Base-by-base conservation (phyloP, 2,113 vertebrate genomes). In the Mus spicilegus region DNA sequence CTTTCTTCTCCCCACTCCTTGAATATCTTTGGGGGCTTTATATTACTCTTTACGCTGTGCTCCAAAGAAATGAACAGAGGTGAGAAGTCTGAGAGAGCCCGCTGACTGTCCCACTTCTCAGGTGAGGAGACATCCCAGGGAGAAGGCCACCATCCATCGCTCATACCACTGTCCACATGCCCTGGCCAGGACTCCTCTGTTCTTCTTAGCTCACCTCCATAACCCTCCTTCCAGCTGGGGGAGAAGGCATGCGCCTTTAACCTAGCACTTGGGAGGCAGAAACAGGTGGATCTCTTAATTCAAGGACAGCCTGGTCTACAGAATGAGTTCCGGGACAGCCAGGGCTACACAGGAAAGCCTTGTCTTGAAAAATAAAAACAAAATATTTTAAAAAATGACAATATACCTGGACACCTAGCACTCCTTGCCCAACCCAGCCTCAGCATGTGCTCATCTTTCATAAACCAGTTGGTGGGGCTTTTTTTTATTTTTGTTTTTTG, bases 121-220 rank as follows among this genome's bases (percentile, higher is more conserved):
- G 36, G 82, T n/a, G 49, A 80, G 30, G n/a, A 70, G 33, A 70
- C 16, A 39, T 28, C 78, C 69, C 65, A 69, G 28, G 94, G 39
- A 72, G 39, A 26, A 67, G 1, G 3, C 58, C 61, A 4, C 49
- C 49, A 49, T 54, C 13, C 4, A 54, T 8, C n/a, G 2, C 42
- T 51, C 16, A 24, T 0, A 19, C 49, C 75, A 75, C 75, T n/a
- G 2, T 26, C 9, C 24, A 22, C 2, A 1, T 0, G 7, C 3
- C 5, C 22, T 8, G 0, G 49, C 42, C 73, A 46, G 36, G 49
- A 42, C 22, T 2, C 42, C 3, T 0, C 11, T 28, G n/a, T 65
- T 51, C 67, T 78, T 77, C 42, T 24, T 5, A 1, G 3, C 4
- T 33, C 36, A 39, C 9, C 14, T 12, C 73, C 90, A 33, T 42